Evolutionary conservation across 2,888 invertebrate genomes (phyloP), one percentile per base, ranked within the genome.

Genomic region (Lycocerus yunnanus): DNA sequence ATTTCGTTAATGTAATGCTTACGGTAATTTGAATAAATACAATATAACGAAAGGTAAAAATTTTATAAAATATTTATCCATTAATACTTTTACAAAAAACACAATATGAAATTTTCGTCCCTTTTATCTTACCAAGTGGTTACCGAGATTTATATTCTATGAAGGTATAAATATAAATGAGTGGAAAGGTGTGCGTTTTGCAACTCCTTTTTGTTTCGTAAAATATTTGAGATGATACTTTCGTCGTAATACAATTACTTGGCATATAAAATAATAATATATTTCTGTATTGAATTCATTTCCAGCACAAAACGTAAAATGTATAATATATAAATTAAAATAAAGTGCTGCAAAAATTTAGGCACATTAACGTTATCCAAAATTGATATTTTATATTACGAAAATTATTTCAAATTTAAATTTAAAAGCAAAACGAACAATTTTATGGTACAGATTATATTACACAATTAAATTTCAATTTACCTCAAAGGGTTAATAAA

Each of bases 131-230:
- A 63, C 61, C 18, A 63, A 63, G 61, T 63, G 61, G 61, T 63
- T 63, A 63, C 61, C n/a, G 18, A 63, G 18, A 11, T 20, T 18
- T 16, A 63, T 63, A 63, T 63, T 63, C 61, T 63, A 63, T 18
- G 60, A 18, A 60, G 61, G 20, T 63, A 63, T 63, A 63, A 63
- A 63, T 63, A 63, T 63, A 63, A 63, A 63, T 63, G 61, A 63
- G 16, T 60, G 16, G 60, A 63, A 20, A n/a, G 16, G 20, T 63
- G 61, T 43, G n/a, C 16, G 14, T 18, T 18, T 20, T 63, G 18
- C 2, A 18, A 2, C 61, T 43, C 43, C 43, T n/a, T n/a, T 27
- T 43, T 43, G 43, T 43, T 43, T 43, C 8, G n/a, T n/a, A 43
- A 43, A n/a, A 43, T 43, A 43, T 43, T 43, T 43, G 43, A 43